Evolutionary conservation across 2,888 invertebrate genomes (phyloP), one percentile per base, ranked within the genome.

Genomic region (Helicoverpa assulta): DNA sequence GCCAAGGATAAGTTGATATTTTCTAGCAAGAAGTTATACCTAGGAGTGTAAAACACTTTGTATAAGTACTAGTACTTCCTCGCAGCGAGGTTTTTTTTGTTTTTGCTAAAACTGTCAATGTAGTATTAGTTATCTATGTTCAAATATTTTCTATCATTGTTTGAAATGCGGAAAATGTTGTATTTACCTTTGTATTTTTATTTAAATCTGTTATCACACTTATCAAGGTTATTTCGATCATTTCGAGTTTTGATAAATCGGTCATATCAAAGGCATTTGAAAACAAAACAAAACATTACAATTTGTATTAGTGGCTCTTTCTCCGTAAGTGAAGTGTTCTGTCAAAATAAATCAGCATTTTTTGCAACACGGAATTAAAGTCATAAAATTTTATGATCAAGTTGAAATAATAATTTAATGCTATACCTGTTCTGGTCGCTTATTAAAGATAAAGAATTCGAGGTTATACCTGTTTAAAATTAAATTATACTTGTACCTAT

Each of bases 381-480:
- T 58, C 60, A 66, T 70, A 56, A 56, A 60, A 61, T 55, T 58
- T 69, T 60, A 79, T 65, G 43, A 43, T 21, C 8, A 50, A 61
- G 26, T 58, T 68, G 21, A 51, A 52, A 76, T 56, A 67, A 43
- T 57, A 51, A 52, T 64, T 47, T 26, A 50, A 57, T 47, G 54
- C 33, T 5, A 63, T 67, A 81, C 63, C 82, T 66, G 63, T 74
- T 78, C 12, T 54, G 52, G 21, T 14, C 19, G 47, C 29, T 57
- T 57, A 59, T 18, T 50, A 40, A 59, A 56, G 29, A 18, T 8
- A 26, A 61, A n/a, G 14, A 65, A 52, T 65, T 47, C 70, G 60
- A 60, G 73, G 67, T 63, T 70, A 59, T 33, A 14, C 33, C 54
- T 19, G 47, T 55, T 26, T 18, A 50, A 33, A 43, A 16, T 43